These are phyloP conservation scores for Calosoma granatense DNA, from an alignment of 1,140 invertebrate species.

Conservation along the genomic window DNA sequence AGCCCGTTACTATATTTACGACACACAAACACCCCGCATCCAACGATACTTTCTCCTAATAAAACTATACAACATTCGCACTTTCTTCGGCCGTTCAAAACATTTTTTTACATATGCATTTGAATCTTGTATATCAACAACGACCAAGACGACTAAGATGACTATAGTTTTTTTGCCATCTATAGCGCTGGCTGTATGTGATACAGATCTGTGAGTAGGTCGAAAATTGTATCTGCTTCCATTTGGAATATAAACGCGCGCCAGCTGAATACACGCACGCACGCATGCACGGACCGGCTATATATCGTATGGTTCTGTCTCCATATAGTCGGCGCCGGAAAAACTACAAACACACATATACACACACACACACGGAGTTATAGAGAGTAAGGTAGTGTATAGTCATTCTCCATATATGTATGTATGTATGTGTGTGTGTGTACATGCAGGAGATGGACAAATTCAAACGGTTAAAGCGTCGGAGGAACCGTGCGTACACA, in stretches of 20 bases:
- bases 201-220: slow-evolving; percentile 2
- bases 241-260: not conserved
- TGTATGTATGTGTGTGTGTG: not conserved
- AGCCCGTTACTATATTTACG: not conserved
- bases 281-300: too few relatives aligned
- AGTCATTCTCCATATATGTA: too few relatives aligned
- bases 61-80: slow-evolving; percentile 3
- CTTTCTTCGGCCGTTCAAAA: not conserved
- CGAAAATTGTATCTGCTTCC: not conserved
- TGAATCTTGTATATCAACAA: not conserved
- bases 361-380: too few relatives aligned
- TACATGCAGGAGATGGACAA: not conserved
- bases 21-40: not conserved
- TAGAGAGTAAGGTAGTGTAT: too few relatives aligned
- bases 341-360: too few relatives aligned
- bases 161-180: not conserved
- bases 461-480: not conserved
- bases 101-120: slow-evolving; percentile 9
- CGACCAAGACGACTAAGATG: too few relatives aligned
- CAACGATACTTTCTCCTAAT: not conserved
- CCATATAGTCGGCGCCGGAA: not conserved
- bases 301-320: not conserved
- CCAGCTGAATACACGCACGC: not conserved
- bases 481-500: not conserved
- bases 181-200: not conserved